Percentiles rank a stretch among this genome's conserved stretches.
These are phyloP conservation scores for Sphaerophoria rueppellii DNA, from an alignment of 2,888 invertebrate genomes.

Conservation along the genomic window DNA sequence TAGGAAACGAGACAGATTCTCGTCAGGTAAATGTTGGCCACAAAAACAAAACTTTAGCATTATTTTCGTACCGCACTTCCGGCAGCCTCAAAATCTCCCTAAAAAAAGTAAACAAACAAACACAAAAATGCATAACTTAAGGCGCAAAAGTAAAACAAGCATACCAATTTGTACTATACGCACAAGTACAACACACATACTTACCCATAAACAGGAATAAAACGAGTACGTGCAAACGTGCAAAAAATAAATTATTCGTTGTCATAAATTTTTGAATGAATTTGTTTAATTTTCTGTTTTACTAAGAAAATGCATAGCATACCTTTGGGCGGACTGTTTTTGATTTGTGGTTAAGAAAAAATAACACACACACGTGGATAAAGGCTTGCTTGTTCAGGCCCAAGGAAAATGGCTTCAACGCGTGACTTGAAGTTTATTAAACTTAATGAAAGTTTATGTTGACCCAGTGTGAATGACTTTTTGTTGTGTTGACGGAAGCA, in stretches of 20 bases:
- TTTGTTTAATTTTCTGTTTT: constrained; percentile 19
- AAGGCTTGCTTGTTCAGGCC: background rate
- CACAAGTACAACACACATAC: too few relatives aligned
- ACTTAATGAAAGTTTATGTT: constrained; percentile 65
- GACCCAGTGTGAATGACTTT: constrained; percentile 63
- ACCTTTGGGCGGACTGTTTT: constrained; percentile 6
- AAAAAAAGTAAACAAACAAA: background rate
- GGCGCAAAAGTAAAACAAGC: too few relatives aligned
- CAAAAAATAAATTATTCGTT: constrained; percentile 43
- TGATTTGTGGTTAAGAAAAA: background rate
- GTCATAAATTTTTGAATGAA: constrained; percentile 48
- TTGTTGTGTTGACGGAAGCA: constrained; percentile 29
- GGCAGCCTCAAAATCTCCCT: constrained; percentile 56
- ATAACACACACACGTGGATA: background rate
- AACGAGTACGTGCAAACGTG: constrained; percentile 20
- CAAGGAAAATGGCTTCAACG: constrained; percentile 37
- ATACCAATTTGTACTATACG: too few relatives aligned
- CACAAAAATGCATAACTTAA: too few relatives aligned
- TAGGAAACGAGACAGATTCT: constrained; percentile 33
- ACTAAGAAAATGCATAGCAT: constrained; percentile 45
- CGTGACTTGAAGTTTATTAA: constrained; percentile 57
- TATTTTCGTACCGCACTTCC: constrained; percentile 62
- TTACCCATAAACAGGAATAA: background rate
- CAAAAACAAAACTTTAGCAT: background rate
- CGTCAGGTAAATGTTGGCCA: background rate